phyloP scores from a whole-genome alignment of 2,113 vertebrate species.

The Pachypanchax playfairii region DNA sequence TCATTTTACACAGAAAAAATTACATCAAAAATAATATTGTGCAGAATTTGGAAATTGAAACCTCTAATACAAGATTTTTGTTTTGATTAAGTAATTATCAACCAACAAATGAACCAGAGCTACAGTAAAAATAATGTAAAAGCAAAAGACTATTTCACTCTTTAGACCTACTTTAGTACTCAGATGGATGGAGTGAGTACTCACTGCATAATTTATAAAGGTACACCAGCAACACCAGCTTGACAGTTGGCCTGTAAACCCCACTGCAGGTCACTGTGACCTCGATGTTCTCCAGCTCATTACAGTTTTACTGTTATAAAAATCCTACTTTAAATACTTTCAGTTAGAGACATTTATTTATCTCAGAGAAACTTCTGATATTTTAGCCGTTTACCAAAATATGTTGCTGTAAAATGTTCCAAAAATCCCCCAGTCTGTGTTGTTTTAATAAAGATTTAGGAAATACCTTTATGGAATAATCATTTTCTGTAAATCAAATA shows the following conservation, averaged over 20 bases:
- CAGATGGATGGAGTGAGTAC: slow-evolving; percentile 16
- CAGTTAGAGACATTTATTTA: not conserved
- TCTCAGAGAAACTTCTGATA: not conserved
- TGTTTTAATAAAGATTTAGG: too few relatives aligned
- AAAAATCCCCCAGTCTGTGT: too few relatives aligned
- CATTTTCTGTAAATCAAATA: not conserved
- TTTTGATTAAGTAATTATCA: not conserved
- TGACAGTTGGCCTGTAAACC: slow-evolving; percentile 28
- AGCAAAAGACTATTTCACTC: not conserved
- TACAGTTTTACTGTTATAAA: too few relatives aligned
- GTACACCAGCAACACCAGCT: slow-evolving; percentile 24
- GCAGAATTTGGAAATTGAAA: not conserved
- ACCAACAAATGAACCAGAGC: not conserved
- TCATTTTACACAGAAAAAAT: too few relatives aligned
- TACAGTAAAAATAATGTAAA: not conserved
- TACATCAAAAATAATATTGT: too few relatives aligned
- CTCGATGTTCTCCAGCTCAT: too few relatives aligned
- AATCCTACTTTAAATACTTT: not conserved
- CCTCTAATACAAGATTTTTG: too few relatives aligned
- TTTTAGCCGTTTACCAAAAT: not conserved
- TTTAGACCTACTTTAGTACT: slow-evolving; percentile 8
- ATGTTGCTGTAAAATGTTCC: not conserved
- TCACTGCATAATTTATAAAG: slow-evolving; percentile 48
- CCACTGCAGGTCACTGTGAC: slow-evolving; percentile 27
- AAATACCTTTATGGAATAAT: not conserved